Base-by-base conservation (phyloP, 2,888 invertebrate genomes). In the Saturnia pavonia region DNA sequence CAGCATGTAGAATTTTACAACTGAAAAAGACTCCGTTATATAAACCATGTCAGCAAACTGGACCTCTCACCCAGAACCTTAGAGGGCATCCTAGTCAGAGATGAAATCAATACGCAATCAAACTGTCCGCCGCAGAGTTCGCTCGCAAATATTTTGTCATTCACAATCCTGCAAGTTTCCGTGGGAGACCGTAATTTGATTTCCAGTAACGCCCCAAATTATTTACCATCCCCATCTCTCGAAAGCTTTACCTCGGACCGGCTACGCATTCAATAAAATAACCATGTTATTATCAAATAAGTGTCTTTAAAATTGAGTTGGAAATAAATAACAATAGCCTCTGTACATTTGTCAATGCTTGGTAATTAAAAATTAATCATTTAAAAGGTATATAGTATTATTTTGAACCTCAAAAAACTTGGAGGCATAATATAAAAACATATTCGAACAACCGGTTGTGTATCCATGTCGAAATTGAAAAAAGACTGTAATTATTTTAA, bases 41-140 rank as follows among this genome's bases (percentile, higher is more conserved):
- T 77, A 74, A 76, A 78, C 75, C 69, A 76, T 73, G 73, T 71
- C 71, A 74, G 69, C 67, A 60, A 57, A 22, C 34, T 1, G 6
- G 57, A 27, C 57, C 60, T 11, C 22, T 48, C 34, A 69, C 67
- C 22, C 67, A 74, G 69, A 71, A 72, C 70, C 72, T 73, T 71
- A 70, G 72, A 71, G 73, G 71, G 54, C 75, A 75, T 72, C 73
- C 63, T n/a, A 40, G 70, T 45, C 70, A 71, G 72, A 74, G 79
- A 82, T 80, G 80, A 80, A 84, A 85, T 87, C 88, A 84, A 88
- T 88, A 85, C 82, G 85, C 82, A 89, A 89, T 89, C 85, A 84
- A 81, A 80, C 79, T 81, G 85, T 88, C 88, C 82, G 76, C 80
- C 80, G 77, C 87, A 87, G 83, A 78, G 79, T 78, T 78, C 75